phyloP scores from a whole-genome alignment of 2,888 invertebrate species.

The Tipula unca region DNA sequence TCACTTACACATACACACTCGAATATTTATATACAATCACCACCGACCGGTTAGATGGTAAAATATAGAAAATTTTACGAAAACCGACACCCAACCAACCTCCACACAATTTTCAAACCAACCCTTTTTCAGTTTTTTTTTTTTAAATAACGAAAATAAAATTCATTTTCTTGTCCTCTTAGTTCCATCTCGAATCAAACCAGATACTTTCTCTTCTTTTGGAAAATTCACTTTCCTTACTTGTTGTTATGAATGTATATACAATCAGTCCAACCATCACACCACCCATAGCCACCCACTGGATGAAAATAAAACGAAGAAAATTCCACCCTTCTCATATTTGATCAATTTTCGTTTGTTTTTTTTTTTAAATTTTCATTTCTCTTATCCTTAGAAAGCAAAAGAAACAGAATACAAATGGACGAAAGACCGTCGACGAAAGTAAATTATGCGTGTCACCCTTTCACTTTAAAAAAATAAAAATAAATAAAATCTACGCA shows the following conservation, averaged over 20 bases:
- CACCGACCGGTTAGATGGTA: slow-evolving; percentile 2
- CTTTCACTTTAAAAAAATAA: slow-evolving; percentile 23
- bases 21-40: slow-evolving; percentile 4
- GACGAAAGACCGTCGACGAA: slow-evolving; percentile 23
- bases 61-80: slow-evolving; percentile 16
- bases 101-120: not conserved
- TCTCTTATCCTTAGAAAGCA: slow-evolving; percentile 15
- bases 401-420: slow-evolving; percentile 19
- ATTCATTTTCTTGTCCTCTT: slow-evolving; percentile 17
- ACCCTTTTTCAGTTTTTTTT: slow-evolving; percentile 14
- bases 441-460: slow-evolving; percentile 25
- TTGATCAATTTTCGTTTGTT: not conserved
- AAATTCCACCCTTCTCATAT: not conserved
- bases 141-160: slow-evolving; percentile 14
- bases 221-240: slow-evolving; percentile 14
- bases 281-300: not conserved
- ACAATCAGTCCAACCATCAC: slow-evolving; percentile 16
- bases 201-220: slow-evolving; percentile 1
- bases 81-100: slow-evolving; percentile 8
- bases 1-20: not conserved
- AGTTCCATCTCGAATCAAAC: slow-evolving; percentile 18
- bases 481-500: not conserved
- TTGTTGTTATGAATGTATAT: not conserved
- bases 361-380: slow-evolving; percentile 9
- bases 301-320: slow-evolving; percentile 9